Percentiles rank a stretch among this genome's conserved stretches.
Evolutionary conservation across 2,113 vertebrate genomes (phyloP).

Genomic region (Hippolais icterina): DNA sequence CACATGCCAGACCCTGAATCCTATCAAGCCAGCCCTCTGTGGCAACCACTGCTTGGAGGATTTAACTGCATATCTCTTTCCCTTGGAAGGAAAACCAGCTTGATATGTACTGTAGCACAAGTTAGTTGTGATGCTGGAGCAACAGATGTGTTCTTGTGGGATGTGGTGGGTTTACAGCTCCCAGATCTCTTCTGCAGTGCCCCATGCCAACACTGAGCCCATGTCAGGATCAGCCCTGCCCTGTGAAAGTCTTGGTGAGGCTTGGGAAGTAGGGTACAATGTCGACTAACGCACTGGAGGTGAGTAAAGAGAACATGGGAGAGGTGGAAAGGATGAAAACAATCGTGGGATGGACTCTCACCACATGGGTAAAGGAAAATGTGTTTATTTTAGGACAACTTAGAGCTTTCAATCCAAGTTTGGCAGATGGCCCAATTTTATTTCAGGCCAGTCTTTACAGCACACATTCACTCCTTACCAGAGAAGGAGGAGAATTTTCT

Average conservation of each 20-base stretch:
- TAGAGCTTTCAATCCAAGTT: neutral
- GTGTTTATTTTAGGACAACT: conserved; percentile 8
- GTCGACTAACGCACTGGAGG: neutral
- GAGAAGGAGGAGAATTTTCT: conserved; percentile 8
- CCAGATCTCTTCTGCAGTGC: neutral
- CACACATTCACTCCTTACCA: neutral
- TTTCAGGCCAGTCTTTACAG: conserved; percentile 2
- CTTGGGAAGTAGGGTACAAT: neutral
- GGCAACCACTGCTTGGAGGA: neutral
- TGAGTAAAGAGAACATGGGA: neutral
- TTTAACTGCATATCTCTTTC: neutral
- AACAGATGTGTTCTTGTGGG: neutral
- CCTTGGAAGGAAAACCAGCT: neutral
- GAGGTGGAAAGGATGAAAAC: neutral
- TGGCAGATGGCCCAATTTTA: conserved; percentile 17
- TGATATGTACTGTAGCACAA: neutral
- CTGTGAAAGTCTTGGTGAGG: neutral
- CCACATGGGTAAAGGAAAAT: neutral
- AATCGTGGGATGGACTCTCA: neutral
- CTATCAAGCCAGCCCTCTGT: neutral
- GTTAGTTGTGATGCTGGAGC: neutral
- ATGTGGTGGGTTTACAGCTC: neutral
- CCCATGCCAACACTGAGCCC: neutral
- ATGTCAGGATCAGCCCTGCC: neutral
- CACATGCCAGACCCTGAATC: neutral